Base-by-base conservation (phyloP, 2,888 invertebrate genomes). In the Zeuzera pyrina region DNA sequence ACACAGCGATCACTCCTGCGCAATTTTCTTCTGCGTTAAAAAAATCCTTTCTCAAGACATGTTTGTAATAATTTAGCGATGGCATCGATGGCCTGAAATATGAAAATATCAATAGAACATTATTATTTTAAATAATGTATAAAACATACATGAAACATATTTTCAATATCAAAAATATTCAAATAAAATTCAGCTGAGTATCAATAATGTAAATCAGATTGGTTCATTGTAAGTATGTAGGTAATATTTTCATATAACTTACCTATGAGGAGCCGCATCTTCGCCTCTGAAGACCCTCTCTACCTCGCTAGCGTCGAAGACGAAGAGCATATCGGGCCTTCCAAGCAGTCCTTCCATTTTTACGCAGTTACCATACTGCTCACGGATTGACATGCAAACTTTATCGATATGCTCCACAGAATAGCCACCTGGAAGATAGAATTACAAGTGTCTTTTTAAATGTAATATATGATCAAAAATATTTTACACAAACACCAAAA, bases 1-100 rank as follows among this genome's bases (percentile, higher is more conserved):
- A 91, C 91, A 91, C 90, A 2, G 90, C 91, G 43, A 91, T 91
- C 3, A 91, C 88, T 28, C 91, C 91, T 0, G 88, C 88, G 25
- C 84, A 83, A 28, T 79, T 74, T 31, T 86, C 79, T 38, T 87
- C 86, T 1, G 86, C 86, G 0, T 86, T 86, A 49, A 91, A 91
- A 57, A 89, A 89, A 29, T 90, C 87, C 58, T 87, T 89, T 39
- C 89, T 72, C 27, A 90, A 60, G 0, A 85, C 87, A 47, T 90
- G 89, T 45, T 91, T 91, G 67, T 91, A 91, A 47, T 90, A 90
- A 56, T 90, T 87, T 27, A 91, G 65, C 0, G 90, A 91, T 0
- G 91, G 90, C 91, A 91, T 91, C 1, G 91, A 90, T 0, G 91
- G 91, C 34, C 91, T 85, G 66, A 28, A 69, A 62, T n/a, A 21